These are phyloP conservation scores for Chirona hameri DNA, from an alignment of 2,888 invertebrate genomes.

Conservation along the genomic window DNA sequence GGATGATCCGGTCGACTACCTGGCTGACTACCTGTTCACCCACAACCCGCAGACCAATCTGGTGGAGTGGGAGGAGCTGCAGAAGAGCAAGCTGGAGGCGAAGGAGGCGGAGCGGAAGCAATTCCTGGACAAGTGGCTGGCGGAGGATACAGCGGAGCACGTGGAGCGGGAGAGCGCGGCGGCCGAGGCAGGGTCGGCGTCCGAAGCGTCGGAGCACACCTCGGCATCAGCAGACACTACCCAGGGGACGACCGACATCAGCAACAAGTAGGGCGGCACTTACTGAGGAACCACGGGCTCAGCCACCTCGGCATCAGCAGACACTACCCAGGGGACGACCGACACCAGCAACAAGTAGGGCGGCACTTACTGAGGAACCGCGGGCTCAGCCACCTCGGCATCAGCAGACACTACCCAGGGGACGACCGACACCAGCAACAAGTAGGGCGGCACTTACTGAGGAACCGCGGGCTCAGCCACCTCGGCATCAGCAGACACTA, in stretches of 20 bases:
- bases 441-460: not conserved
- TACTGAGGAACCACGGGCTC: too few species aligned
- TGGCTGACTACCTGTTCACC: not conserved
- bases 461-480: too few species aligned
- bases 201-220: not conserved
- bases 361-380: too few species aligned
- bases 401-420: not conserved
- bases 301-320: not conserved
- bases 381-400: too few species aligned
- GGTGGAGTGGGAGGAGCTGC: conserved; percentile 22
- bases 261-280: not conserved
- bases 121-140: not conserved
- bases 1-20: not conserved
- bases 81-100: conserved; percentile 2
- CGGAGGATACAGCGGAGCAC: not conserved
- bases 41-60: conserved; percentile 22
- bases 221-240: not conserved
- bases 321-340: not conserved
- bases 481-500: not conserved
- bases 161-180: not conserved
- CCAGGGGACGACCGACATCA: not conserved
- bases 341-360: not conserved
- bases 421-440: not conserved
- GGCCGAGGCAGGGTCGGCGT: not conserved
- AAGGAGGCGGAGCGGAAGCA: not conserved